A percentile compares a stretch with the other conserved stretches of the same genome.
phyloP scores from a whole-genome alignment of 2,888 invertebrate genomes.

The Mimumesa dahlbomi region DNA sequence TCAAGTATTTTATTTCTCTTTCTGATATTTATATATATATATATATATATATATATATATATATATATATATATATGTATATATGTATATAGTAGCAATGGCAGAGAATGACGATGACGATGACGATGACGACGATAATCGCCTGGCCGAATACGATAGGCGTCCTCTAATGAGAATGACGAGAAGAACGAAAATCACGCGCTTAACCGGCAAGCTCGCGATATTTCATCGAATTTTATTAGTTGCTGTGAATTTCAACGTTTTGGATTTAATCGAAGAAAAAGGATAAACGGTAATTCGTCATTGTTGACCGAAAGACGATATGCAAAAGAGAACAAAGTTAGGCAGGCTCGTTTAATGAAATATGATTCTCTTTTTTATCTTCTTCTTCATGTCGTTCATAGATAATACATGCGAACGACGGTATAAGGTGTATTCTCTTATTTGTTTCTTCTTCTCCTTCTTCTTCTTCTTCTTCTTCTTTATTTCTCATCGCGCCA shows the following conservation, averaged over 20 bases:
- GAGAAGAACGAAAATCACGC: conserved; percentile 24
- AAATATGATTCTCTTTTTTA: conserved; percentile 1
- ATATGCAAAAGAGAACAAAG: not conserved
- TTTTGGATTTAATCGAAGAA: conserved; percentile 6
- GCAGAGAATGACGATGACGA: conserved; percentile 35
- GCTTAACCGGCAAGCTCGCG: conserved; percentile 57
- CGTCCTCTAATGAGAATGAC: conserved; percentile 13
- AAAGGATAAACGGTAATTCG: conserved; percentile 4
- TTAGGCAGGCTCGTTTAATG: conserved; percentile 1
- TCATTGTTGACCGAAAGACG: conserved; percentile 7
- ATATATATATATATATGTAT: too few species aligned
- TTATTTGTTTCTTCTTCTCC: too few species aligned
- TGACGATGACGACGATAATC: conserved; percentile 23
- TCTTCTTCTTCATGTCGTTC: not conserved
- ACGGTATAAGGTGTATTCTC: conserved; percentile 2
- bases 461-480: too few species aligned
- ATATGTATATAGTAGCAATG: too few species aligned
- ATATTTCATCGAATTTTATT: conserved; percentile 7
- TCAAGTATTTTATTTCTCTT: not conserved
- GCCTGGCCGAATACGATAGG: conserved; percentile 8
- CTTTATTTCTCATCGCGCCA: not conserved
- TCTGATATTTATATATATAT: not conserved
- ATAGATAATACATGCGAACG: not conserved
- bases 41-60: too few species aligned
- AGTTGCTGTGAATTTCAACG: conserved; percentile 34